A percentile compares a stretch with the other conserved stretches of the same genome.
Evolutionary conservation across 1,140 invertebrate species (phyloP).

Genomic region (Triops longicaudatus): DNA sequence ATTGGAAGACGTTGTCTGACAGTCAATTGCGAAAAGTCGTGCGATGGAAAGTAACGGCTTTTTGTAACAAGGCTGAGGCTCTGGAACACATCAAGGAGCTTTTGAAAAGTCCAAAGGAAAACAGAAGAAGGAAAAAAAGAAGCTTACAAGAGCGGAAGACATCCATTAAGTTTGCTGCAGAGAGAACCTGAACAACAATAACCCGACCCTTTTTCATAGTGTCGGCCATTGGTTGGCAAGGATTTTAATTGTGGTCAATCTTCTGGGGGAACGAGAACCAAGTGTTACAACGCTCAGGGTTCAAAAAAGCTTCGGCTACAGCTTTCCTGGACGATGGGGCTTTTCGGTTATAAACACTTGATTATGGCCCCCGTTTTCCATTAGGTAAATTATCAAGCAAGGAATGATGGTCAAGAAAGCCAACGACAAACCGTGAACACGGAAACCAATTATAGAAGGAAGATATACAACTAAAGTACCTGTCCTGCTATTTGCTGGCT

Average conservation of each 20-base stretch:
- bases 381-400: not conserved
- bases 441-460: constrained; percentile 11
- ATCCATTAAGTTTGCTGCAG: not conserved
- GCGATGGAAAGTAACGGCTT: constrained; percentile 14
- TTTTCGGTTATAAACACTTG: not conserved
- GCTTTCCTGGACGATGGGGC: not conserved
- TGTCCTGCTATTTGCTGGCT: not conserved
- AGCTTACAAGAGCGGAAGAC: not conserved
- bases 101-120: not conserved
- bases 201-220: not conserved
- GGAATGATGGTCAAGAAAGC: not conserved
- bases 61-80: not conserved
- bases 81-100: constrained; percentile 10
- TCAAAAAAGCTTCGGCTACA: not conserved
- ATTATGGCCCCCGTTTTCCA: not conserved
- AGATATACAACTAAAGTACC: not conserved
- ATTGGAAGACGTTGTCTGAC: not conserved
- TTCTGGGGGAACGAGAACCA: not conserved
- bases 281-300: not conserved
- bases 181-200: constrained; percentile 3
- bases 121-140: not conserved
- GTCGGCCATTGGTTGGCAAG: constrained; percentile 5
- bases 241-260: constrained; percentile 10
- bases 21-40: constrained; percentile 15
- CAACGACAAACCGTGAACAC: constrained; percentile 6